Evolutionary conservation across 2,797 vertebrate species (phyloP), one percentile per base, ranked within the genome.

Genomic region (Microctenopoma lineatum): DNA sequence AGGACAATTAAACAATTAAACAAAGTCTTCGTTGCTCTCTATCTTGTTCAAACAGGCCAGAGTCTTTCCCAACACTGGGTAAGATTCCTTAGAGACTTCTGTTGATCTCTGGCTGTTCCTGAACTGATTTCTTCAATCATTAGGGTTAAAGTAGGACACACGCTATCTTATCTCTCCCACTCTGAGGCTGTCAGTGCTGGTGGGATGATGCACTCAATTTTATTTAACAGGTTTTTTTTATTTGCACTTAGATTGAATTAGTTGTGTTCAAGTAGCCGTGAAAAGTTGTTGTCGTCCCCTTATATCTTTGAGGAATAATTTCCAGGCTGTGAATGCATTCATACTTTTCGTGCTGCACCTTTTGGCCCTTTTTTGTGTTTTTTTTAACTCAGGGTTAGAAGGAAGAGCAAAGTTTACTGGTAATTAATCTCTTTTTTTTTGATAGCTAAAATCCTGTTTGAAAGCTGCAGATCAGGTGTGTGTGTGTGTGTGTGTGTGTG

Each of bases 381-480:
- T 76, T 62, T 2, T 9, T 15, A 62, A 27, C 3, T 9, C 12
- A 1, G 45, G 34, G 48, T 74, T 25, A 55, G 32, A 25, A 39
- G 48, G 64, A 75, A 73, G 79, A 75, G 64, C 73, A 81, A 34
- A 80, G 73, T 59, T 60, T 66, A 68, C 2, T 44, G 56, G 73
- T 53, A 27, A 36, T 75, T 42, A 75, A 73, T 84, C 71, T 69
- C 27, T 47, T 10, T 56, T 3, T 39, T 4, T 70, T 14, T 77
- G 80, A 82, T 75, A 78, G 72, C 79, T 55, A 29, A 79, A 84
- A 82, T 84, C 83, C 84, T 85, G 86, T 87, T 78, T 85, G 81
- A 66, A 83, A 84, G 69, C 14, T 60, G 4, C n/a, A 55, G 27
- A 47, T n/a, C 50, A 55, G 39, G 45, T 71, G 57, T 66, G 60